Evolutionary conservation across 2,888 invertebrate genomes (phyloP).

Genomic region (Dynastes hyllus): DNA sequence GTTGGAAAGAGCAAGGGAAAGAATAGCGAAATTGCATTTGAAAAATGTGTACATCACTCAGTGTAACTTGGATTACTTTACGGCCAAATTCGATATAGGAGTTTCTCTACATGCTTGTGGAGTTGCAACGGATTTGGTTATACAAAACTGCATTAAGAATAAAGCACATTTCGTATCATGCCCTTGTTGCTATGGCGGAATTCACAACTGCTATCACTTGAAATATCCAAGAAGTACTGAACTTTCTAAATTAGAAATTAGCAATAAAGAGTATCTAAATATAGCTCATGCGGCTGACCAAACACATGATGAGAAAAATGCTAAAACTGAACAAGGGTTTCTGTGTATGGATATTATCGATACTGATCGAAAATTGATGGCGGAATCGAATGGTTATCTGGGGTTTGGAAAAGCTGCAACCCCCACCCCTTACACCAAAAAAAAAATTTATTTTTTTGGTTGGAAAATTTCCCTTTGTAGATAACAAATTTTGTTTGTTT

Average conservation of each 20-base stretch:
- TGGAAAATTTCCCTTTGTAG: no score
- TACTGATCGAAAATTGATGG: conserved; percentile 85
- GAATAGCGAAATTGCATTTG: conserved; percentile 79
- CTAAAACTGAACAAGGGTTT: conserved; percentile 83
- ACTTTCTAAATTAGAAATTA: conserved; percentile 67
- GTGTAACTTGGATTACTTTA: conserved; percentile 93
- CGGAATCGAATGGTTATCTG: conserved; percentile 85
- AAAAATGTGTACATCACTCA: conserved; percentile 87
- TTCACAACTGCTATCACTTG: conserved; percentile 86
- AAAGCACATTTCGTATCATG: conserved; percentile 90
- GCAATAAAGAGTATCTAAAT: conserved; percentile 78
- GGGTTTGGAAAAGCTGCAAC: conserved; percentile 83
- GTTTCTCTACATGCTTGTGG: conserved; percentile 95
- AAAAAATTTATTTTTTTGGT: no score
- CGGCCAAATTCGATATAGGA: conserved; percentile 87
- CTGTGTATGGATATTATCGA: conserved; percentile 93
- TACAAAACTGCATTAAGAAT: conserved; percentile 85
- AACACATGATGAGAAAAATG: conserved; percentile 84
- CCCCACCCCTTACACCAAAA: conserved; percentile 92
- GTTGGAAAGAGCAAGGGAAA: conserved; percentile 80
- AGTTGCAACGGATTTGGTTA: conserved; percentile 93
- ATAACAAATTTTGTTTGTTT: neutral
- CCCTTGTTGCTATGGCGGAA: conserved; percentile 95
- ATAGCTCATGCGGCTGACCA: conserved; percentile 95
- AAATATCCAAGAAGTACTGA: conserved; percentile 86